Percentiles rank a stretch among this genome's conserved stretches.
phyloP scores from a whole-genome alignment of 2,113 vertebrate species.

The Menura novaehollandiae region DNA sequence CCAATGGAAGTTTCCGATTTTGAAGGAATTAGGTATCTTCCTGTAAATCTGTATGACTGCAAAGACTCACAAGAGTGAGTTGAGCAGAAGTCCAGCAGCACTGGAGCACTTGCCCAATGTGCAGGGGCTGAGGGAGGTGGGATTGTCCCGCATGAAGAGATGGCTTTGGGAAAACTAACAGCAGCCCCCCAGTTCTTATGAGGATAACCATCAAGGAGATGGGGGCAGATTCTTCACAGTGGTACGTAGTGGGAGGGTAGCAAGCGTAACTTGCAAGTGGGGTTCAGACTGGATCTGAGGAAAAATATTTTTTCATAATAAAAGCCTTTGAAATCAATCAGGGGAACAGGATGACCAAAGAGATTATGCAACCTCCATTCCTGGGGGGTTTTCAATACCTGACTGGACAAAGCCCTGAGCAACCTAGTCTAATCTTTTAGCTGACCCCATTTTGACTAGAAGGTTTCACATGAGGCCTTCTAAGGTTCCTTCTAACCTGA shows the following conservation, averaged over 20 bases:
- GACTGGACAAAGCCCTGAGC: not conserved
- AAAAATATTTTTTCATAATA: not conserved
- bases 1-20: not conserved
- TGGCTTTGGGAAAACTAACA: not conserved
- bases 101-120: not conserved
- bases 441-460: not conserved
- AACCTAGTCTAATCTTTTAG: not conserved
- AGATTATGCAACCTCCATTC: not conserved
- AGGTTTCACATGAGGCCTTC: not conserved
- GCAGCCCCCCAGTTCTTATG: not conserved
- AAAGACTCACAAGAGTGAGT: not conserved
- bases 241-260: not conserved
- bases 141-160: not conserved
- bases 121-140: not conserved
- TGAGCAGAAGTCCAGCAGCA: not conserved
- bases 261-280: not conserved
- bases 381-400: not conserved
- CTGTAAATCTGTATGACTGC: not conserved
- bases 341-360: not conserved
- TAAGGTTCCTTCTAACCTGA: not conserved
- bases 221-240: not conserved
- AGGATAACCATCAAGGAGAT: not conserved
- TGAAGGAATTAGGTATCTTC: not conserved
- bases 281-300: not conserved
- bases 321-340: not conserved